phyloP scores from a whole-genome alignment of 2,888 invertebrate species.

The Psylliodes chrysocephalus region DNA sequence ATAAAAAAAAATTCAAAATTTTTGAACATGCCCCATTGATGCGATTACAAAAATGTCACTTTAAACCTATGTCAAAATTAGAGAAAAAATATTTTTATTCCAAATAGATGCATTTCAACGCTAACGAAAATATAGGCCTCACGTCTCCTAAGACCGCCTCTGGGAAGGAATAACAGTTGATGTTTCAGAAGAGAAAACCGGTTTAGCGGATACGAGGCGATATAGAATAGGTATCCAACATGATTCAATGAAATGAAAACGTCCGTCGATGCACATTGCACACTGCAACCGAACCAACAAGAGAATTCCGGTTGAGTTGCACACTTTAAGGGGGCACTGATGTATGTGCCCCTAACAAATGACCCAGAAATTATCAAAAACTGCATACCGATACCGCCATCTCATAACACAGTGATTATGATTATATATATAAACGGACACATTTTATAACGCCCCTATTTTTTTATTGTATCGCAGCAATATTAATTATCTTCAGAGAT shows the following conservation, averaged over 20 bases:
- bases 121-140: too few relatives aligned
- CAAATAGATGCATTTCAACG: too few relatives aligned
- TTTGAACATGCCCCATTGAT: too few relatives aligned
- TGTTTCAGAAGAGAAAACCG: slow-evolving; percentile 46
- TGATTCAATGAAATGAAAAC: slow-evolving; percentile 43
- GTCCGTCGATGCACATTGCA: slow-evolving; percentile 31
- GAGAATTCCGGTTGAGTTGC: slow-evolving; percentile 34
- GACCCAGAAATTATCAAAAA: slow-evolving; percentile 41
- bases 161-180: slow-evolving; percentile 42
- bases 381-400: neutral
- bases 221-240: slow-evolving; percentile 28
- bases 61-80: too few relatives aligned
- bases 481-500: too few relatives aligned
- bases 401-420: neutral
- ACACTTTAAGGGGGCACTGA: slow-evolving; percentile 37
- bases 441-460: too few relatives aligned
- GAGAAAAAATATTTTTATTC: too few relatives aligned
- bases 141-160: neutral
- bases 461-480: too few relatives aligned
- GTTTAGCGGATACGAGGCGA: slow-evolving; percentile 41
- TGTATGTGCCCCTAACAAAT: slow-evolving; percentile 39
- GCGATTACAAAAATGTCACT: too few relatives aligned
- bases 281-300: slow-evolving; percentile 30
- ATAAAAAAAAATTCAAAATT: too few relatives aligned
- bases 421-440: neutral